These are phyloP conservation scores for Drosophila falleni DNA, from an alignment of 2,888 invertebrate species.

Conservation along the genomic window DNA sequence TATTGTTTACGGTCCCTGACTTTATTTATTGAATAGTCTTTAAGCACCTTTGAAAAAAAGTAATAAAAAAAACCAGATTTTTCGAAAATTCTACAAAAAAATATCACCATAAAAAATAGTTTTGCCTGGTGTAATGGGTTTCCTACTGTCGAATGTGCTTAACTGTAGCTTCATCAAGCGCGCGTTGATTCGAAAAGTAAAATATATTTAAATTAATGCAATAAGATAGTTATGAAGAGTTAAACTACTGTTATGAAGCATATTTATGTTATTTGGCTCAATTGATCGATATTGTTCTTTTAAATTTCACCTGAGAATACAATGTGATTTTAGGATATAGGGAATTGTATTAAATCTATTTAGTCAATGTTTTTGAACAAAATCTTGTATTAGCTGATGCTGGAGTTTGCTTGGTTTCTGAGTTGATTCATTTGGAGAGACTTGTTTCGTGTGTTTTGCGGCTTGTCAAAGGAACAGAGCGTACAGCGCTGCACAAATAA, in stretches of 20 bases:
- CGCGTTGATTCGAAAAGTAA: too few relatives aligned
- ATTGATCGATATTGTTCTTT: neutral
- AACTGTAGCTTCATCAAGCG: too few relatives aligned
- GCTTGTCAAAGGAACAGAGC: conserved; percentile 4
- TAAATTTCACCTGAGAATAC: neutral
- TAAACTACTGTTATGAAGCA: rapidly evolving
- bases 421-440: conserved; percentile 19
- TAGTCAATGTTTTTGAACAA: conserved; percentile 11
- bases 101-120: too few relatives aligned
- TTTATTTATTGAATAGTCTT: too few relatives aligned
- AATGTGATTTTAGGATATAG: neutral
- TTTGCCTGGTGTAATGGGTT: too few relatives aligned
- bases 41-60: too few relatives aligned
- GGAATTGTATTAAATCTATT: conserved; percentile 9
- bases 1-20: too few relatives aligned
- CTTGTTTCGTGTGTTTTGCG: conserved; percentile 2
- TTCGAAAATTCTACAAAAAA: too few relatives aligned
- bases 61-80: too few relatives aligned
- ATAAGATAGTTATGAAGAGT: too few relatives aligned
- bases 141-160: too few relatives aligned
- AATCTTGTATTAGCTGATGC: conserved; percentile 1
- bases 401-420: conserved; percentile 11
- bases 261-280: neutral
- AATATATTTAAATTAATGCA: too few relatives aligned
- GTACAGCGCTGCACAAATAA: conserved; percentile 52